Base-by-base conservation (phyloP, 1,140 invertebrate genomes). In the Tetramorium parvispinum region DNA sequence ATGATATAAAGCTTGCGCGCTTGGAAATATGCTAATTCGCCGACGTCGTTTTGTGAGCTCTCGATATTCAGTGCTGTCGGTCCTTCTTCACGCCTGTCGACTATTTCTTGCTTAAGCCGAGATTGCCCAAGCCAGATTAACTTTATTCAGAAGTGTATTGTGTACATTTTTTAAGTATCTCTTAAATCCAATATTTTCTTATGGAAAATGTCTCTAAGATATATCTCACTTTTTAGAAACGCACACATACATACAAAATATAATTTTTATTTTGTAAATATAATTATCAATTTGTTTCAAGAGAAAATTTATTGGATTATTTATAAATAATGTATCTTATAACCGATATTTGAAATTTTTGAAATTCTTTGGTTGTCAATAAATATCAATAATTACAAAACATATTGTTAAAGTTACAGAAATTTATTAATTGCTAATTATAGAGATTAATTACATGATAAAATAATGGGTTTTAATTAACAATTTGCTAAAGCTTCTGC, bases 21-120 rank as follows among this genome's bases (percentile, higher is more conserved):
- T 53, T 83, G 79, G 68, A 83, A 75, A 49, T 83, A 83, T 83
- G 79, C 79, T 83, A 83, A 83, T 83, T 83, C 68, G n/a, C 79
- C 68, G 27, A 32, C 79, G 79, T 73, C 79, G 68, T 75, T 83
- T 83, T 53, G 79, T 57, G 40, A 75, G 68, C 68, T 82, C 53
- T 83, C 79, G 79, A 83, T 83, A 83, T 83, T 83, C 79, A 83
- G 79, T 83, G 55, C 40, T 83, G 68, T 75, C 53, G 53, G 79
- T 75, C 27, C 68, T 83, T 24, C 79, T 83, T 83, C 79, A 49
- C 79, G 68, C 79, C 53, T 75, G 68, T 83, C 79, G 51, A 49
- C 68, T 73, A 46, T 75, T 83, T 75, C 79, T 83, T 75, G 68
- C 53, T 46, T n/a, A 7, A 66, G 65, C 32, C 37, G 78, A 81